A percentile compares a stretch with the other conserved stretches of the same genome.
Conservation (phyloP, 1,140 invertebrate species). For the Choristoneura fumiferana region DNA sequence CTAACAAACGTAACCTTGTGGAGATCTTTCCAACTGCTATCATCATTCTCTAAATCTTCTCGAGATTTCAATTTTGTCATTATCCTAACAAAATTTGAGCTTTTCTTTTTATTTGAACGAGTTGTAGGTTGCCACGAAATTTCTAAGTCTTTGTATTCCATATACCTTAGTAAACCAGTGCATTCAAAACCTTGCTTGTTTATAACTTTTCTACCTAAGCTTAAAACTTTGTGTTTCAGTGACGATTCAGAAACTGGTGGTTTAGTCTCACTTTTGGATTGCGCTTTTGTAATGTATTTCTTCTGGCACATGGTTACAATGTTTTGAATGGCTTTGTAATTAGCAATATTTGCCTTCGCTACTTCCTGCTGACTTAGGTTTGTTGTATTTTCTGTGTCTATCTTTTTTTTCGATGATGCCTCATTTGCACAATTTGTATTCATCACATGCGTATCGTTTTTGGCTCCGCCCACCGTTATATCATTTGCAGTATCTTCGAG, state of each 20-base stretch:
- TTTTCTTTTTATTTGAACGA: constrained; percentile 15
- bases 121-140: constrained; percentile 45
- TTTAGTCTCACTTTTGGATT: constrained; percentile 25
- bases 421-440: not conserved
- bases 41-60: constrained; percentile 27
- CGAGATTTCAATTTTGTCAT: constrained; percentile 34
- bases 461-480: not conserved
- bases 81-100: constrained; percentile 39
- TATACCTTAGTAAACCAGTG: constrained; percentile 52
- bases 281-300: constrained; percentile 38
- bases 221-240: constrained; percentile 60
- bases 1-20: constrained; percentile 1
- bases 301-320: constrained; percentile 37
- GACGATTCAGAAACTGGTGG: constrained; percentile 28
- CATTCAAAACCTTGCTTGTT: constrained; percentile 48
- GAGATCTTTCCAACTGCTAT: constrained; percentile 36
- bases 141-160: constrained; percentile 57
- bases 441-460: not conserved
- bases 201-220: constrained; percentile 58
- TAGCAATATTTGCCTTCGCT: not conserved
- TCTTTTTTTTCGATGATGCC: not conserved
- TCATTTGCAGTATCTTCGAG: not conserved
- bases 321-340: constrained; percentile 35
- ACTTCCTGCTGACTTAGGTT: not conserved
- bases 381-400: not conserved